Percentiles rank a stretch among this genome's conserved stretches.
Conservation (phyloP, 2,888 invertebrate species). For the Anagyrus pseudococci region DNA sequence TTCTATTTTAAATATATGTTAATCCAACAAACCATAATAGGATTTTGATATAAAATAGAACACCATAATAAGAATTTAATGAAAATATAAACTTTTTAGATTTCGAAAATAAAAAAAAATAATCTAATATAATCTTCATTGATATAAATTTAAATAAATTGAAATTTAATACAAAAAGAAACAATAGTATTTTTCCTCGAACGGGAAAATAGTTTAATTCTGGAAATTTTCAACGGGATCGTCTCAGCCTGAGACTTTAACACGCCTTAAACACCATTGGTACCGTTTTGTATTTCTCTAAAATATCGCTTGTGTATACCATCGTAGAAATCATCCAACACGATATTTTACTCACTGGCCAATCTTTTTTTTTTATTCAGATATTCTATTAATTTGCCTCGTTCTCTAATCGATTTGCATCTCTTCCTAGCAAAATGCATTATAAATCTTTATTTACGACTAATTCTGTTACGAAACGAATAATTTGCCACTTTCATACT, state of each 20-base stretch:
- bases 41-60: conserved; percentile 4
- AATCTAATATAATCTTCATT: conserved; percentile 20
- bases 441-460: background rate
- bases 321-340: conserved; percentile 36
- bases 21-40: conserved; percentile 10
- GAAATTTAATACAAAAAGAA: conserved; percentile 35
- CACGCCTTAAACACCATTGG: conserved; percentile 15
- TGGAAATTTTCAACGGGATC: conserved; percentile 40
- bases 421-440: conserved; percentile 2
- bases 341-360: conserved; percentile 40
- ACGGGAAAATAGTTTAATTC: conserved; percentile 13
- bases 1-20: background rate
- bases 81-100: conserved; percentile 29
- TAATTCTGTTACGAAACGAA: conserved; percentile 20
- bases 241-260: conserved; percentile 20
- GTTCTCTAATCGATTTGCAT: conserved; percentile 9
- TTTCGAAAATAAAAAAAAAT: conserved; percentile 20
- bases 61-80: background rate
- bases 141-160: conserved; percentile 36
- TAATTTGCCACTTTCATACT: background rate
- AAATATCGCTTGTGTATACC: conserved; percentile 33
- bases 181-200: conserved; percentile 20
- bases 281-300: background rate
- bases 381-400: background rate
- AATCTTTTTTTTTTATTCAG: conserved; percentile 12